Conservation (phyloP, 2,113 vertebrate genomes). For the Stigmatopora argus region DNA sequence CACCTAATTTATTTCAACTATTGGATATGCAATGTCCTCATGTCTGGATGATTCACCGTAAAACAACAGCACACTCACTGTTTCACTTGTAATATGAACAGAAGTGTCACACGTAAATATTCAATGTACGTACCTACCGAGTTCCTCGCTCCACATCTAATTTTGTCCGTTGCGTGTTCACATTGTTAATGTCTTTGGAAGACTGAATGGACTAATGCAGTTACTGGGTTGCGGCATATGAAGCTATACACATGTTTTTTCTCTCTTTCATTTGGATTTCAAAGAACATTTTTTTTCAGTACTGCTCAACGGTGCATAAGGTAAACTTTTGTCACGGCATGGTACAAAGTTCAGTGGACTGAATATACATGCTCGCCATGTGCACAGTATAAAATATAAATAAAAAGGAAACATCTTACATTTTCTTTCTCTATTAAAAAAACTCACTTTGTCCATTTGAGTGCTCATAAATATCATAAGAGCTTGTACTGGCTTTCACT, state of each 20-base stretch:
- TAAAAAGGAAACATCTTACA: constrained; percentile 34
- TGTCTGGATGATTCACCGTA: constrained; percentile 7
- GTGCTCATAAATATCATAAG: constrained; percentile 33
- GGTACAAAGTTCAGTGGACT: constrained; percentile 48
- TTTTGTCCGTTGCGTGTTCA: constrained; percentile 2
- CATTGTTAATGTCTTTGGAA: neutral
- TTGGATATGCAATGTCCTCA: constrained; percentile 1
- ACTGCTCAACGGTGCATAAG: constrained; percentile 38
- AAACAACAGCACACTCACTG: constrained; percentile 13
- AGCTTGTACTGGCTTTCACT: constrained; percentile 34
- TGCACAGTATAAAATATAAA: constrained; percentile 51
- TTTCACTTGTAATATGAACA: constrained; percentile 15
- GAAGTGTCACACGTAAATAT: constrained; percentile 4
- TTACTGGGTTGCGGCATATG: neutral
- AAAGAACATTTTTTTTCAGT: constrained; percentile 49
- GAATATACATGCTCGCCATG: constrained; percentile 38
- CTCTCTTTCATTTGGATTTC: constrained; percentile 15
- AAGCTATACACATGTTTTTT: neutral
- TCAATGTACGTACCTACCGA: constrained; percentile 1
- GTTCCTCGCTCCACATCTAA: constrained; percentile 11
- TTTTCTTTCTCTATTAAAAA: constrained; percentile 36
- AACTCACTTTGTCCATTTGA: constrained; percentile 33
- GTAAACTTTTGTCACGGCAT: constrained; percentile 32
- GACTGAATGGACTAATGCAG: neutral
- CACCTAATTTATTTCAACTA: neutral